Conservation (phyloP, 2,797 vertebrate genomes). For the Scarus forsteni region DNA sequence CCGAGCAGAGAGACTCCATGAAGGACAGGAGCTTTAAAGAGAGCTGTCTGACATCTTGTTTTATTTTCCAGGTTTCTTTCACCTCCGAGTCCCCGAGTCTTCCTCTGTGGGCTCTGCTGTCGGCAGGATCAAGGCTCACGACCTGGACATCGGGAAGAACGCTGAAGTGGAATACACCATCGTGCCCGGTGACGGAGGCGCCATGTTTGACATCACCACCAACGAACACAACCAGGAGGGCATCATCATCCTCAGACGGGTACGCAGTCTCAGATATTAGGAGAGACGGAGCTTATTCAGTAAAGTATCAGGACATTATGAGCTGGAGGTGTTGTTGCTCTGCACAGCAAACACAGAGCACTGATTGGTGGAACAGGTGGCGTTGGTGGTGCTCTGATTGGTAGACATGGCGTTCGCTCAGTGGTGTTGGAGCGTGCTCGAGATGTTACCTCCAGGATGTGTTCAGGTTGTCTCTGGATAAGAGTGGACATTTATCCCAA, state of each 20-base stretch:
- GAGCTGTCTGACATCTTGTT: conserved; percentile 5
- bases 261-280: conserved; percentile 45
- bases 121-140: conserved; percentile 97
- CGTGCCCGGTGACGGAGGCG: conserved; percentile 95
- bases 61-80: conserved; percentile 91
- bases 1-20: conserved; percentile 15
- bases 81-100: conserved; percentile 94
- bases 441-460: too few relatives aligned
- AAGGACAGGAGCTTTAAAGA: conserved; percentile 35
- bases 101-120: conserved; percentile 91
- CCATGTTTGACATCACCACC: conserved; percentile 95
- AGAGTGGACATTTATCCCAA: too few relatives aligned
- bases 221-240: conserved; percentile 96
- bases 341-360: too few relatives aligned
- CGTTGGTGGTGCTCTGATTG: too few relatives aligned
- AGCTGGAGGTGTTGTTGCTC: too few relatives aligned
- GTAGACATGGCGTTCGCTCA: too few relatives aligned
- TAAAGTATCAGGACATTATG: too few relatives aligned
- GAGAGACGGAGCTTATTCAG: too few relatives aligned
- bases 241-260: conserved; percentile 93
- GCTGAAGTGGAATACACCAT: conserved; percentile 98
- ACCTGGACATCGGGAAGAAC: conserved; percentile 94
- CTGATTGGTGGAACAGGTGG: too few relatives aligned
- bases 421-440: too few relatives aligned
- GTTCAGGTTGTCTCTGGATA: too few relatives aligned